phyloP scores from a whole-genome alignment of 2,113 vertebrate genomes.

The Erinaceus europaeus region DNA sequence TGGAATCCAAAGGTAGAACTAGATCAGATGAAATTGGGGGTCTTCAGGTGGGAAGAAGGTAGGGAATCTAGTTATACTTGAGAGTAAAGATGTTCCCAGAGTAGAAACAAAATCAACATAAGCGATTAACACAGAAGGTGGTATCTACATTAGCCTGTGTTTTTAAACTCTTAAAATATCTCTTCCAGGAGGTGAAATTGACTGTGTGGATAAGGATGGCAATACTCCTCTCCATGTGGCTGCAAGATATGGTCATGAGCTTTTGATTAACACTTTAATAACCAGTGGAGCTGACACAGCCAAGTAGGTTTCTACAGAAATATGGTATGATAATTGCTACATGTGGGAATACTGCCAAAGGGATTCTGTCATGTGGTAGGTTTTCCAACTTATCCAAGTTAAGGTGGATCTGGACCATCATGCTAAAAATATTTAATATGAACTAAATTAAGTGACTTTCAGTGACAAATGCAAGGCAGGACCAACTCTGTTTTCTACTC shows the following conservation, averaged over 20 bases:
- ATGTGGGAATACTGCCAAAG: background rate
- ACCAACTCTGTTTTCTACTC: background rate
- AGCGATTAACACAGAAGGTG: background rate
- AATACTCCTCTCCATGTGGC: conserved; percentile 97
- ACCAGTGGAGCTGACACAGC: conserved; percentile 94
- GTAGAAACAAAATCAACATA: background rate
- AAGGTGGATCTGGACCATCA: background rate
- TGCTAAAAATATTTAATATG: conserved; percentile 36
- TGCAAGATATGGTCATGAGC: conserved; percentile 94
- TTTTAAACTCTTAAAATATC: conserved; percentile 60
- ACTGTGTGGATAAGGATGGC: conserved; percentile 96
- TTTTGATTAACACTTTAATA: conserved; percentile 96
- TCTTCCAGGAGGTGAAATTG: conserved; percentile 92
- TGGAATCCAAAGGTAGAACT: too few relatives aligned
- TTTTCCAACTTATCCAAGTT: conserved; percentile 4
- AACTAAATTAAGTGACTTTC: conserved; percentile 32
- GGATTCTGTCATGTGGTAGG: background rate
- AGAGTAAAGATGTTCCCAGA: background rate
- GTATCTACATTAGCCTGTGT: background rate
- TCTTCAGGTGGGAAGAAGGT: too few relatives aligned
- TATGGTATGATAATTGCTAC: background rate
- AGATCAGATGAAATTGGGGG: too few relatives aligned
- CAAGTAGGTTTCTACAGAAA: conserved; percentile 83
- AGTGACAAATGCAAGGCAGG: background rate
- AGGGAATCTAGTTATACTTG: background rate